Evolutionary conservation across 2,888 invertebrate species (phyloP).

Genomic region (Antheraea assamensis): DNA sequence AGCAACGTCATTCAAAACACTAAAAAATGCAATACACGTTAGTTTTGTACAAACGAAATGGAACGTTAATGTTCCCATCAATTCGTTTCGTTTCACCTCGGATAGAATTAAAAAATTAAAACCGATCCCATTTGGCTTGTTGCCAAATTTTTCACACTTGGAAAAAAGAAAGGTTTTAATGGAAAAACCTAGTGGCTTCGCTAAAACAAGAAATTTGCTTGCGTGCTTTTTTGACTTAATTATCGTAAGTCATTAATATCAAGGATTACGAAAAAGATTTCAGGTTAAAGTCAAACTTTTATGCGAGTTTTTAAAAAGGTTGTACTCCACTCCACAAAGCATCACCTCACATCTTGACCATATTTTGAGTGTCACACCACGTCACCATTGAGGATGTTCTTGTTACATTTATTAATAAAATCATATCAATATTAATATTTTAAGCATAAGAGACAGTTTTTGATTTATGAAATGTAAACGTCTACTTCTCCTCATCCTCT

Average conservation of each 20-base stretch:
- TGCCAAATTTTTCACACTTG: slow-evolving; percentile 40
- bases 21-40: slow-evolving; percentile 3
- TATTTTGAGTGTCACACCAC: too few relatives aligned
- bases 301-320: background rate
- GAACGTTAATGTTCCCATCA: slow-evolving; percentile 38
- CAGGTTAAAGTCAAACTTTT: too few relatives aligned
- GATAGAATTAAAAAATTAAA: slow-evolving; percentile 64
- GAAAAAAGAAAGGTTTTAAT: slow-evolving; percentile 33
- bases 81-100: slow-evolving; percentile 48
- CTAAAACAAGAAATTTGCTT: slow-evolving; percentile 5
- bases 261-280: background rate
- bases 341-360: too few relatives aligned
- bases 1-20: background rate
- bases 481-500: too few relatives aligned
- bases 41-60: slow-evolving; percentile 7
- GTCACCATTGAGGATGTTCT: too few relatives aligned
- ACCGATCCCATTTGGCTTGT: slow-evolving; percentile 65
- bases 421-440: too few relatives aligned
- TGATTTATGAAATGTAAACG: too few relatives aligned
- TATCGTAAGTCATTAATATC: slow-evolving; percentile 19
- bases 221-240: slow-evolving; percentile 3
- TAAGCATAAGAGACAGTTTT: too few relatives aligned
- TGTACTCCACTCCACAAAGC: too few relatives aligned
- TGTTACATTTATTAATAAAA: too few relatives aligned
- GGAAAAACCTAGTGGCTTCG: slow-evolving; percentile 31